Percentiles rank a stretch among this genome's conserved stretches.
phyloP scores from a whole-genome alignment of 2,888 invertebrate genomes.

The Aleiodes testaceus region DNA sequence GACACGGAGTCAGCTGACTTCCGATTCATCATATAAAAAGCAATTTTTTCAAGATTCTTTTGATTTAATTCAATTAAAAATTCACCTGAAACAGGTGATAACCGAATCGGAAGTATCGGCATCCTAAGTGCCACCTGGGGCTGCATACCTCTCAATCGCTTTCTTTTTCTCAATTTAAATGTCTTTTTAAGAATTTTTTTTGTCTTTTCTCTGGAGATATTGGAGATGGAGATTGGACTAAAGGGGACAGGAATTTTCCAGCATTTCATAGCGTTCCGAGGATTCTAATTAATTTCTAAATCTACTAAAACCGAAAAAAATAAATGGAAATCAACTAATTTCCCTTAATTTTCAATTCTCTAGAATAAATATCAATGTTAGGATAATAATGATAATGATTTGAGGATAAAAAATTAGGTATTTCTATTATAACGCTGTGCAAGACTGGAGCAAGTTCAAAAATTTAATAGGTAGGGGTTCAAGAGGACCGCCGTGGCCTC shows the following conservation, averaged over 20 bases:
- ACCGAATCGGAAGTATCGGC: slow-evolving; percentile 65
- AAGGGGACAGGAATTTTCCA: slow-evolving; percentile 51
- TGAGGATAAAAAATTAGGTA: neutral
- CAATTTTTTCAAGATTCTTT: neutral
- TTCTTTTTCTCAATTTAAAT: slow-evolving; percentile 58
- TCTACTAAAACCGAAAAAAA: neutral
- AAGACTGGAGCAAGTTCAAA: slow-evolving; percentile 53
- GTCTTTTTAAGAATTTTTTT: slow-evolving; percentile 52
- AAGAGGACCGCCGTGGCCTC: slow-evolving; percentile 66
- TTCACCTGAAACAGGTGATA: neutral
- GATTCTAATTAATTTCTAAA: too few relatives aligned
- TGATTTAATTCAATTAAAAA: neutral
- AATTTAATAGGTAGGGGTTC: slow-evolving; percentile 51
- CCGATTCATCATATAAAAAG: slow-evolving; percentile 53
- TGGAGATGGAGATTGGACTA: slow-evolving; percentile 47
- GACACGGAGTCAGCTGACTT: slow-evolving; percentile 72
- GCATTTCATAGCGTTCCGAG: slow-evolving; percentile 61
- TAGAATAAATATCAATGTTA: neutral
- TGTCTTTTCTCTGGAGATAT: slow-evolving; percentile 44
- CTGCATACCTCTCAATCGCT: slow-evolving; percentile 70
- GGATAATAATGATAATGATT: neutral
- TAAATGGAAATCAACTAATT: neutral
- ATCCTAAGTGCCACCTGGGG: slow-evolving; percentile 72
- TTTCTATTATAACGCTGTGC: slow-evolving; percentile 57
- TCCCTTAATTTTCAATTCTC: neutral